Conservation (phyloP, 2,113 vertebrate species). For the Aegotheles bennettii region DNA sequence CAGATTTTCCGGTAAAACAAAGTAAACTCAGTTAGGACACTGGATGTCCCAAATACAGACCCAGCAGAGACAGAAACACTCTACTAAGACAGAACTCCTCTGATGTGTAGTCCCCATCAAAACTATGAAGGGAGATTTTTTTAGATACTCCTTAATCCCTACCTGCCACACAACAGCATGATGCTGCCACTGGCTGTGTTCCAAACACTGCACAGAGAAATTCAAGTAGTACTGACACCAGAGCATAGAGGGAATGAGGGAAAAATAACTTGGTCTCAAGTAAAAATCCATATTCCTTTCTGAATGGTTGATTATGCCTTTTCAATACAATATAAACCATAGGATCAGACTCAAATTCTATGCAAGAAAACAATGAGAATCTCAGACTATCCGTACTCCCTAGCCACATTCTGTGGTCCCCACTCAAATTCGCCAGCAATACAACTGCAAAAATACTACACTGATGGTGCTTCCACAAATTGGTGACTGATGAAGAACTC, state of each 20-base stretch:
- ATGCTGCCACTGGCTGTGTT: background rate
- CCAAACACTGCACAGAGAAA: background rate
- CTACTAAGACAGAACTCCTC: too few relatives aligned
- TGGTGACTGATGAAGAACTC: background rate
- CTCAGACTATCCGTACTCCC: background rate
- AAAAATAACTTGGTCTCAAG: background rate
- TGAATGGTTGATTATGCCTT: background rate
- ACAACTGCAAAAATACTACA: background rate
- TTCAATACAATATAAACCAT: background rate
- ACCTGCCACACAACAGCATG: background rate
- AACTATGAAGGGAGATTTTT: background rate
- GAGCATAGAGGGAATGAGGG: background rate
- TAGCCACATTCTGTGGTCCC: background rate
- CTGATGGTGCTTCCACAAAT: background rate
- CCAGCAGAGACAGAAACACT: background rate
- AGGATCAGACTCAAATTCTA: background rate
- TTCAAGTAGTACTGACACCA: fast-evolving
- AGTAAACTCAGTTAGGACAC: background rate
- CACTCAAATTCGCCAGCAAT: background rate
- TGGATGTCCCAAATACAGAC: background rate
- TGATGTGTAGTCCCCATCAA: too few relatives aligned
- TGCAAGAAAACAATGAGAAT: background rate
- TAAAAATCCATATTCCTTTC: background rate
- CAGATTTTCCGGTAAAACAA: background rate
- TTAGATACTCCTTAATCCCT: background rate